These are phyloP conservation scores for Neosilurus mollespiculum DNA, from an alignment of 2,797 vertebrate genomes.

Conservation along the genomic window DNA sequence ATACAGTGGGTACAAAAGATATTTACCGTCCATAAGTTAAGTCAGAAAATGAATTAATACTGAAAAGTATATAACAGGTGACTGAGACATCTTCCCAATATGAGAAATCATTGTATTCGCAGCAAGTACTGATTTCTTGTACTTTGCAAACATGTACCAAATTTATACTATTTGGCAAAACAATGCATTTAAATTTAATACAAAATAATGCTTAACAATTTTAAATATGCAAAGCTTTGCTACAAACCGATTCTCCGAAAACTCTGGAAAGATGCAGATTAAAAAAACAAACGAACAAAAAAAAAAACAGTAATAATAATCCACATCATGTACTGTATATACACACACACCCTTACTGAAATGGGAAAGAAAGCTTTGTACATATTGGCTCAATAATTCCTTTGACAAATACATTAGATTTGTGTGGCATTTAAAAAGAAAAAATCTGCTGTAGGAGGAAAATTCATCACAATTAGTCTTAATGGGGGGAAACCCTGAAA, in stretches of 20 bases:
- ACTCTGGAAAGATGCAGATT: conserved; percentile 59
- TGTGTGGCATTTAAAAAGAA: conserved; percentile 71
- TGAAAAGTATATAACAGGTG: conserved; percentile 73
- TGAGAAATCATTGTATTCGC: conserved; percentile 80
- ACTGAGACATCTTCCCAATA: conserved; percentile 82
- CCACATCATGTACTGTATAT: conserved; percentile 63
- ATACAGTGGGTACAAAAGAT: conserved; percentile 53
- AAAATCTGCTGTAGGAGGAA: conserved; percentile 37
- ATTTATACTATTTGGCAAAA: conserved; percentile 74
- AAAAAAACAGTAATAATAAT: conserved; percentile 68
- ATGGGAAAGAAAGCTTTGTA: conserved; percentile 55
- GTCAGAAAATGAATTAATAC: conserved; percentile 77
- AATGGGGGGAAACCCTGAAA: not conserved
- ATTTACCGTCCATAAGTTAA: conserved; percentile 61
- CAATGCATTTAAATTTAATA: conserved; percentile 63
- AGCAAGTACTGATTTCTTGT: conserved; percentile 70
- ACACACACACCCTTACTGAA: conserved; percentile 62
- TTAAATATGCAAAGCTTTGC: conserved; percentile 74
- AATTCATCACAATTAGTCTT: conserved; percentile 3
- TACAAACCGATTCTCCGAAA: conserved; percentile 66
- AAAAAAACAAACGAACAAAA: conserved; percentile 70
- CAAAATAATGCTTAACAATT: conserved; percentile 60
- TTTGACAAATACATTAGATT: conserved; percentile 61
- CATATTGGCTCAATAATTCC: conserved; percentile 77
- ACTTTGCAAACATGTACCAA: conserved; percentile 79